Evolutionary conservation across 1,140 invertebrate genomes (phyloP).

Genomic region (Hypothenemus hampei): DNA sequence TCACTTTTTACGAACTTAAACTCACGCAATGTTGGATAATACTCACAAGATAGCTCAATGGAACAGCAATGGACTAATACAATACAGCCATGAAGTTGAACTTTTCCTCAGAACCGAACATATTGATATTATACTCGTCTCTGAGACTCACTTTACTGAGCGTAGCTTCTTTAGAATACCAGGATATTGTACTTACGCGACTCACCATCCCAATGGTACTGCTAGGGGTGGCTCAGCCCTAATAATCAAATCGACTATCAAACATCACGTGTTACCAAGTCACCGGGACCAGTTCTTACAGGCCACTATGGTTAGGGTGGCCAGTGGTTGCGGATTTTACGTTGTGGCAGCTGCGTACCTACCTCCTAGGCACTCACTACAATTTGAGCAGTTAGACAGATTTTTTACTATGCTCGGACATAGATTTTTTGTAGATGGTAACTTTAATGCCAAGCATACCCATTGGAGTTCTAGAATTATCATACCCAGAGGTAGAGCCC

Average conservation of each 20-base stretch:
- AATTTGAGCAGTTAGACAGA: too few relatives aligned
- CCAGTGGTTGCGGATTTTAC: neutral
- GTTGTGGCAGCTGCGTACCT: slow-evolving; percentile 40
- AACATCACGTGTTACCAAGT: slow-evolving; percentile 22
- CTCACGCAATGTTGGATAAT: slow-evolving; percentile 14
- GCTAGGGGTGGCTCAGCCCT: slow-evolving; percentile 34
- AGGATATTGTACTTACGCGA: slow-evolving; percentile 26
- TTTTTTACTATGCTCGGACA: slow-evolving; percentile 39
- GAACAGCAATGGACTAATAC: slow-evolving; percentile 33
- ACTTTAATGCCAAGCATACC: slow-evolving; percentile 46
- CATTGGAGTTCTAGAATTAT: slow-evolving; percentile 43
- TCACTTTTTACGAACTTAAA: slow-evolving; percentile 32
- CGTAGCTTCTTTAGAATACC: slow-evolving; percentile 26
- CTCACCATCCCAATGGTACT: slow-evolving; percentile 33
- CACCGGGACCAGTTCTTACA: slow-evolving; percentile 25
- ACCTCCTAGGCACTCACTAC: slow-evolving; percentile 36
- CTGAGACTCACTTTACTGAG: slow-evolving; percentile 36
- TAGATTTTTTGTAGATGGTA: slow-evolving; percentile 42
- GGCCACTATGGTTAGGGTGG: slow-evolving; percentile 20
- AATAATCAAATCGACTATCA: slow-evolving; percentile 27
- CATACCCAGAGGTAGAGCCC: slow-evolving; percentile 36
- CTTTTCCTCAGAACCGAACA: slow-evolving; percentile 28
- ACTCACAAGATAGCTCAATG: slow-evolving; percentile 21
- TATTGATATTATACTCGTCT: slow-evolving; percentile 36
- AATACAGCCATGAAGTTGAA: slow-evolving; percentile 29